Base-by-base conservation (phyloP, 2,113 vertebrate genomes). In the Pelvicachromis taeniatus region DNA sequence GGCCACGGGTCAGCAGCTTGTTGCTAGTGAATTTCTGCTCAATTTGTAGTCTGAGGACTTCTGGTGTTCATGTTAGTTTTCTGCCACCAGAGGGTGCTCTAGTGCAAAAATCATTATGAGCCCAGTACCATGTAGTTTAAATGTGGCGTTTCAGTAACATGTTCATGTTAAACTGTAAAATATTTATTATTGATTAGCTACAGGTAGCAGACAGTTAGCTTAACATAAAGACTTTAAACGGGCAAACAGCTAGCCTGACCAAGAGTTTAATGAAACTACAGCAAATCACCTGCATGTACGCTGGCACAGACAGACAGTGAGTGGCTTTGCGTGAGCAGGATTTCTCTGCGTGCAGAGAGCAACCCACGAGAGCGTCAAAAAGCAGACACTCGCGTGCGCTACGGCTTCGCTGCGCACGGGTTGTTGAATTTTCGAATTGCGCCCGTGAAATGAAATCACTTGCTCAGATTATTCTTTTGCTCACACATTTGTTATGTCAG, bases 51-150 rank as follows among this genome's bases (percentile, higher is more conserved):
- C 13, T 50, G 2, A 4, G 29, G 35, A 8, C 2, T 26, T 38
- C 9, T 68, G 19, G 9, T 50, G 68, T 12, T 45, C 40, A 26
- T 75, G 58, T 23, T 17, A 21, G 4, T 17, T 11, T 17, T 4
- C 3, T 23, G 5, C 80, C 91, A 90, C 82, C 80, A 85, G 91
- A 53, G 26, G 84, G 70, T 5, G 56, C 14, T 42, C 13, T 35
- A 17, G n/a, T 77, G 4, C 55, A 38, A 38, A 29, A 65, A 33
- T 4, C 31, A 55, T 55, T 1, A 53, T 17, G 19, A 33, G 40
- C 42, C 16, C 11, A 14, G 12, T 5, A 13, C 23, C 40, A 3
- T 73, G 40, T 11, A 42, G 38, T 23, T 45, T 29, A 6, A 45
- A 45, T 70, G 65, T 45, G 6, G 14, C 40, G 17, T 70, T 48